Percentiles rank a stretch among this genome's conserved stretches.
These are phyloP conservation scores for Trissolcus brochymenae DNA, from an alignment of 2,888 invertebrate species.

Conservation along the genomic window DNA sequence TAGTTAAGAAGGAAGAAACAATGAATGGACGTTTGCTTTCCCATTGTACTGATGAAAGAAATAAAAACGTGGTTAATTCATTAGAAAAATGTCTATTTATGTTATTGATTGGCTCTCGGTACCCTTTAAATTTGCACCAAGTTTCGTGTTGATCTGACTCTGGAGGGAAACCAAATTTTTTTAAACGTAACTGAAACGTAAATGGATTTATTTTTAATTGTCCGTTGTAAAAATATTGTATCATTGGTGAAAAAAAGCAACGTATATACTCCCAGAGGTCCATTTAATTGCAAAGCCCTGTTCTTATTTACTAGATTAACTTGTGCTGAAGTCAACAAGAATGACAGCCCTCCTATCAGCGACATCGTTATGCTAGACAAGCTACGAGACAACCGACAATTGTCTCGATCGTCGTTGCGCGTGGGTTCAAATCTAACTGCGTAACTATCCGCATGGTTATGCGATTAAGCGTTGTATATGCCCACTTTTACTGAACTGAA, in stretches of 20 bases:
- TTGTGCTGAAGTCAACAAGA: conserved; percentile 52
- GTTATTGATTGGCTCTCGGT: too few relatives aligned
- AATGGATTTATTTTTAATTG: too few relatives aligned
- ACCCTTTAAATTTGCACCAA: too few relatives aligned
- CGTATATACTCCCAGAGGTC: background rate
- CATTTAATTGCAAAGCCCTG: conserved; percentile 1
- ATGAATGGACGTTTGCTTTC: conserved; percentile 15
- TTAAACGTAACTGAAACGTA: too few relatives aligned
- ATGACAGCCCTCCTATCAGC: conserved; percentile 67
- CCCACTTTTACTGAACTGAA: conserved; percentile 41
- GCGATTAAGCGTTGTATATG: conserved; percentile 39
- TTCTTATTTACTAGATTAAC: conserved; percentile 20
- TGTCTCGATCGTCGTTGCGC: conserved; percentile 60
- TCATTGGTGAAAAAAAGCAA: background rate
- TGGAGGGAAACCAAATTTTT: too few relatives aligned
- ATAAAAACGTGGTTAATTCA: background rate
- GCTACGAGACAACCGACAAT: conserved; percentile 62
- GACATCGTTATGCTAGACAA: conserved; percentile 63
- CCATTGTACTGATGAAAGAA: background rate
- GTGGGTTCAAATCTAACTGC: conserved; percentile 55
- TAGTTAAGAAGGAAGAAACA: conserved; percentile 31
- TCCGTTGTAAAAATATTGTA: too few relatives aligned
- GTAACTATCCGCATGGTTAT: conserved; percentile 51
- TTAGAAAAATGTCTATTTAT: background rate
- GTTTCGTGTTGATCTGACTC: too few relatives aligned